phyloP scores from a whole-genome alignment of 2,797 vertebrate species.

The Mus caroli region DNA sequence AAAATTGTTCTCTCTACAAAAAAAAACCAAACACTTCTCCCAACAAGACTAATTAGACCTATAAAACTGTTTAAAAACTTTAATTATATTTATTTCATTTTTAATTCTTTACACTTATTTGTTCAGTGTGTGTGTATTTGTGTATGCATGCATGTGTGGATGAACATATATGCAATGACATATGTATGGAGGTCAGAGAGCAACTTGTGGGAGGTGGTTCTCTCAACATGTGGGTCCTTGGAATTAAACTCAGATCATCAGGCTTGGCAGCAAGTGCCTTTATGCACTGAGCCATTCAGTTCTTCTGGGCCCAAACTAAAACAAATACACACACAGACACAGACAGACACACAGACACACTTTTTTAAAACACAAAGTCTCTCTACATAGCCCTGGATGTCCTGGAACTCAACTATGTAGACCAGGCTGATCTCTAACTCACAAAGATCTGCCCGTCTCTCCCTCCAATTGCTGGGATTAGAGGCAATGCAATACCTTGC shows the following conservation, averaged over 20 bases:
- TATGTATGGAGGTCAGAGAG: not conserved
- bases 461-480: not conserved
- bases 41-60: not conserved
- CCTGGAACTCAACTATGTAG: not conserved
- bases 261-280: not conserved
- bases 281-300: not conserved
- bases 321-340: too few relatives aligned
- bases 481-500: not conserved
- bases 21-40: not conserved
- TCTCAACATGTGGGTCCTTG: not conserved
- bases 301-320: not conserved
- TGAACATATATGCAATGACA: not conserved
- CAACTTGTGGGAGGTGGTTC: not conserved
- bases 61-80: not conserved
- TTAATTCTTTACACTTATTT: not conserved
- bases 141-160: not conserved
- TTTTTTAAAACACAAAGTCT: not conserved
- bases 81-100: not conserved
- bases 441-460: not conserved
- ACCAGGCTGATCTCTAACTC: not conserved
- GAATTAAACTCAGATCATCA: not conserved
- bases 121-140: not conserved
- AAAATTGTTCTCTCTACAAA: constrained; percentile 59
- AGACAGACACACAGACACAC: too few relatives aligned
- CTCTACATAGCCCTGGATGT: not conserved